These are phyloP conservation scores for Romanomermis culicivorax DNA, from an alignment of 2,888 invertebrate genomes.

Conservation along the genomic window DNA sequence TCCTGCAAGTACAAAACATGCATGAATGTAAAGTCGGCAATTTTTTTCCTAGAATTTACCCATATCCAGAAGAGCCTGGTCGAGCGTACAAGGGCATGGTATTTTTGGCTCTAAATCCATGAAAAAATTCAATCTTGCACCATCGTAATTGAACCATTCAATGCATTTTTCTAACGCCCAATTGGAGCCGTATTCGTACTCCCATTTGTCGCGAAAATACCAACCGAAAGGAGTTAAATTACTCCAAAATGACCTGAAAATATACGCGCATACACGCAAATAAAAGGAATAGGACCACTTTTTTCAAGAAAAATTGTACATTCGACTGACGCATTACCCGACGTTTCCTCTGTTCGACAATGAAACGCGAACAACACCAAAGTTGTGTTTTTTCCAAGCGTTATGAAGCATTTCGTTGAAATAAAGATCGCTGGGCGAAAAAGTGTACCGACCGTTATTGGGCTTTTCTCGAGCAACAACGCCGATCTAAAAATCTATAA, in stretches of 20 bases:
- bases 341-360: neutral
- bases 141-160: constrained; percentile 43
- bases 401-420: neutral
- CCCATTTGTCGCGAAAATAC: constrained; percentile 77
- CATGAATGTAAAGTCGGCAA: neutral
- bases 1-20: constrained; percentile 43
- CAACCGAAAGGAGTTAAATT: constrained; percentile 68
- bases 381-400: constrained; percentile 15
- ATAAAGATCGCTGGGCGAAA: constrained; percentile 8
- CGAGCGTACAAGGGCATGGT: constrained; percentile 61
- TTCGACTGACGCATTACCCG: neutral
- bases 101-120: neutral
- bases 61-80: constrained; percentile 67
- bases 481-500: neutral
- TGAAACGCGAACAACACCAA: constrained; percentile 15
- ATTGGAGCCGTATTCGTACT: constrained; percentile 46
- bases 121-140: neutral
- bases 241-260: constrained; percentile 58
- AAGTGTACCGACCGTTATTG: constrained; percentile 10
- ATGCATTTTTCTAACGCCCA: constrained; percentile 66
- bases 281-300: too few species aligned
- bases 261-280: too few species aligned
- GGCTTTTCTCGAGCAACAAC: neutral
- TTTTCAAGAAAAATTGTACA: neutral
- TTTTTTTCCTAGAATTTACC: constrained; percentile 35